These are phyloP conservation scores for Murina feae DNA, from an alignment of 2,113 vertebrate species.

Conservation along the genomic window DNA sequence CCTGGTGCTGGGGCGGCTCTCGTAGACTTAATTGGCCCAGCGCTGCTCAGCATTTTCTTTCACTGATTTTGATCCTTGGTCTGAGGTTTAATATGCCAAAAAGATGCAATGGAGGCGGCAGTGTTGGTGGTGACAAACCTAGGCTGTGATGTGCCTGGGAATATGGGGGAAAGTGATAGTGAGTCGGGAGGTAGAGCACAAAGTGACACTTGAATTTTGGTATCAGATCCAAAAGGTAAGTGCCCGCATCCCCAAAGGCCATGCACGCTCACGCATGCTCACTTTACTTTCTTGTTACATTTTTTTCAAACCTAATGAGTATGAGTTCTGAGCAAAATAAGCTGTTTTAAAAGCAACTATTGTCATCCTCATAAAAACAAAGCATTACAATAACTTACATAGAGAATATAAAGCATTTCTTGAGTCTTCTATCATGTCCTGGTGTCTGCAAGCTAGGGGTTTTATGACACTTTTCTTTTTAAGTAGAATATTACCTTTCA, in stretches of 20 bases:
- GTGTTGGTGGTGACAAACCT: not conserved
- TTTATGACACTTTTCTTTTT: conserved; percentile 55
- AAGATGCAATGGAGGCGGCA: not conserved
- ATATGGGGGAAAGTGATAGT: accelerated
- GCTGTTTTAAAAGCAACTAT: conserved; percentile 49
- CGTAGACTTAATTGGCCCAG: not conserved
- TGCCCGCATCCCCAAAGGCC: not conserved
- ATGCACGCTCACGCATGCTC: not conserved
- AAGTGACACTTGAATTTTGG: not conserved
- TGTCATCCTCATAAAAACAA: conserved; percentile 55
- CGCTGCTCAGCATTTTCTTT: not conserved
- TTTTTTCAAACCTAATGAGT: not conserved
- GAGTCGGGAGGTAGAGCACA: not conserved
- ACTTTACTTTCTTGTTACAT: not conserved
- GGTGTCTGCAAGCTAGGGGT: conserved; percentile 60
- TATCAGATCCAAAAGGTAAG: not conserved
- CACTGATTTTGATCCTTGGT: not conserved
- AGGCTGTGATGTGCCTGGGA: not conserved
- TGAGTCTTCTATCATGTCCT: conserved; percentile 1
- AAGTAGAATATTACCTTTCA: conserved; percentile 60
- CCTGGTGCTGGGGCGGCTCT: not conserved
- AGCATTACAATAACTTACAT: conserved; percentile 42
- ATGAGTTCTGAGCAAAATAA: conserved; percentile 47
- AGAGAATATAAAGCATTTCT: conserved; percentile 32
- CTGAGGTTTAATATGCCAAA: not conserved